These are phyloP conservation scores for Hyperoodon ampullatus DNA, from an alignment of 2,113 vertebrate genomes.

Conservation along the genomic window DNA sequence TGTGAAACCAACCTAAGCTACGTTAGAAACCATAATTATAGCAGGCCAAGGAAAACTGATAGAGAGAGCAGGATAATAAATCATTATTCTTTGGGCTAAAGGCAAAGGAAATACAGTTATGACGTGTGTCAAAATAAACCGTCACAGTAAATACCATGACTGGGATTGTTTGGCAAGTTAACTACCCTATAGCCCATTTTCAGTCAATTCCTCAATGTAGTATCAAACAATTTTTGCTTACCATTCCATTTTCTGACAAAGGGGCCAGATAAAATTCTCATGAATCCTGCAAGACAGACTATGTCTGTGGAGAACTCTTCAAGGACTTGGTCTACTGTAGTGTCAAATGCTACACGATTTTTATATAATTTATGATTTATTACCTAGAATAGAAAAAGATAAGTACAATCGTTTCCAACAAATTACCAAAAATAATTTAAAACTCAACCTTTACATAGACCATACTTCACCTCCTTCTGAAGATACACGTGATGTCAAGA, in stretches of 20 bases:
- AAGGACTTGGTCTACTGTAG: constrained; percentile 90
- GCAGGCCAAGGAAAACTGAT: background rate
- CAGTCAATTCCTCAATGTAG: background rate
- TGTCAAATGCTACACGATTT: constrained; percentile 92
- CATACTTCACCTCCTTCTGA: background rate
- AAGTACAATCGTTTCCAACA: background rate
- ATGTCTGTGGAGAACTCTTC: constrained; percentile 92
- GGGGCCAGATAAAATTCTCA: constrained; percentile 94
- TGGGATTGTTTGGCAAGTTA: background rate
- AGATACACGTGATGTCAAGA: background rate
- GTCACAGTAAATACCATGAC: background rate
- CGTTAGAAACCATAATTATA: background rate
- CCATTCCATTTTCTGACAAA: constrained; percentile 97
- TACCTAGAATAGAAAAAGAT: constrained; percentile 85
- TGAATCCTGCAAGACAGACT: constrained; percentile 97
- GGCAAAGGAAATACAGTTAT: background rate
- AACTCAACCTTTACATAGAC: background rate
- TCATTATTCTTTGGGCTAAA: background rate
- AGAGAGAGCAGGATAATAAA: background rate
- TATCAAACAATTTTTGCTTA: constrained; percentile 70
- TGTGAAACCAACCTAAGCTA: background rate
- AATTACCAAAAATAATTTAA: constrained; percentile 7
- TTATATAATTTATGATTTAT: constrained; percentile 94
- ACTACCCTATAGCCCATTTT: background rate
- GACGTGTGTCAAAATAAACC: background rate